Conservation (phyloP, 2,797 vertebrate species). For the Epinephelus coioides region DNA sequence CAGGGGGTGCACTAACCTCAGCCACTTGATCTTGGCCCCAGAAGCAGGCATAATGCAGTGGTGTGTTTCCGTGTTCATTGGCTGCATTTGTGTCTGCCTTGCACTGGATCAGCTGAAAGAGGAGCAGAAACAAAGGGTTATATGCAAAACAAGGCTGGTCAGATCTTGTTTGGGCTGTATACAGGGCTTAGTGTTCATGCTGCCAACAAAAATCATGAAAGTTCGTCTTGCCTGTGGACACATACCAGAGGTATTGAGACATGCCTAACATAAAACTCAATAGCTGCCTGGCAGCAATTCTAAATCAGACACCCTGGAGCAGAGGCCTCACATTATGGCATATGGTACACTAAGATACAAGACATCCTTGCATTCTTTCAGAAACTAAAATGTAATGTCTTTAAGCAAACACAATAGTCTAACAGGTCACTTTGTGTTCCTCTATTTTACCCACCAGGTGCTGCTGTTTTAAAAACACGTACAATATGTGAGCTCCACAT, state of each 20-base stretch:
- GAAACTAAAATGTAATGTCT: neutral
- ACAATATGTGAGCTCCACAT: too few relatives aligned
- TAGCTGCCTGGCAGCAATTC: constrained; percentile 49
- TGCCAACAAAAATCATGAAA: constrained; percentile 34
- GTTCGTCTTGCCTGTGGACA: constrained; percentile 45
- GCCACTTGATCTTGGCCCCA: constrained; percentile 96
- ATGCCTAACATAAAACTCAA: constrained; percentile 73
- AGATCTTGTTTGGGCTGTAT: constrained; percentile 70
- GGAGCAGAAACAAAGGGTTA: constrained; percentile 63
- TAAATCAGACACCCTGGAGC: constrained; percentile 53
- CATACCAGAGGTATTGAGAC: constrained; percentile 75
- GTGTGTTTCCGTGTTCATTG: constrained; percentile 96
- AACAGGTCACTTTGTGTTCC: too few relatives aligned
- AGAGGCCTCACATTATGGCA: constrained; percentile 31
- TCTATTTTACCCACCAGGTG: neutral
- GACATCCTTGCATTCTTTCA: neutral
- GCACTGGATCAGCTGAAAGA: constrained; percentile 93
- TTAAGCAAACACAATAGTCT: neutral
- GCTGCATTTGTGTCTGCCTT: constrained; percentile 96
- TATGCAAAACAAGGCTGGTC: constrained; percentile 40
- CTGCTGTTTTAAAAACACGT: neutral
- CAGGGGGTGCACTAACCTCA: constrained; percentile 89
- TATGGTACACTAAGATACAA: neutral
- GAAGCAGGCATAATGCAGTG: constrained; percentile 98
- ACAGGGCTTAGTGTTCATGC: constrained; percentile 46